Percentiles rank a stretch among this genome's conserved stretches.
phyloP scores from a whole-genome alignment of 2,888 invertebrate genomes.

The Darwinula stevensoni region DNA sequence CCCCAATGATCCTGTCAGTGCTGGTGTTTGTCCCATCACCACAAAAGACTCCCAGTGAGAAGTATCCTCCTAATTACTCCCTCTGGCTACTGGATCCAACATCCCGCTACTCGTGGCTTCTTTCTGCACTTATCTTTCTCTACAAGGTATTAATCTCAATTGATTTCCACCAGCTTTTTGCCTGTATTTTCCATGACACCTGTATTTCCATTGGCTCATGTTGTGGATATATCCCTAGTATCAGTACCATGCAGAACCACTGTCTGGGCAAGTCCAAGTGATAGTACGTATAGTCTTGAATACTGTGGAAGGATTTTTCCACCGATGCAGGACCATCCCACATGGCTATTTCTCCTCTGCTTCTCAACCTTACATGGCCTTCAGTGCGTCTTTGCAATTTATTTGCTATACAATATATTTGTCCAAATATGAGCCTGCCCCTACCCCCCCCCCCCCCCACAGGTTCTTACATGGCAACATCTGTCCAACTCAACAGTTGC shows the following conservation, averaged over 20 bases:
- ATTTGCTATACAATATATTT: no score
- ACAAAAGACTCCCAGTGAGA: conserved; percentile 20
- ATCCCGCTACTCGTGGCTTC: conserved; percentile 66
- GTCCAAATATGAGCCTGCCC: no score
- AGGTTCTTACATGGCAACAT: no score
- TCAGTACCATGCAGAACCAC: conserved; percentile 18
- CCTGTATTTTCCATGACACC: not conserved
- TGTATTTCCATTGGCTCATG: conserved; percentile 2
- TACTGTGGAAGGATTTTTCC: conserved; percentile 68
- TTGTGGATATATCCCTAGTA: no score
- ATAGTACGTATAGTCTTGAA: conserved; percentile 66
- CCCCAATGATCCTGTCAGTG: conserved; percentile 49
- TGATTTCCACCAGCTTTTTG: not conserved
- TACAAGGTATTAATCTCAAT: conserved; percentile 85
- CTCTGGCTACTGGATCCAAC: conserved; percentile 65
- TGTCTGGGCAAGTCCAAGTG: conserved; percentile 32
- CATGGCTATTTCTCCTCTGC: no score
- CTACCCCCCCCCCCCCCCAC: no score
- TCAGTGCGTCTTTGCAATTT: no score
- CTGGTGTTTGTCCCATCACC: conserved; percentile 58
- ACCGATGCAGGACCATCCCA: conserved; percentile 59
- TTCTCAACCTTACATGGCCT: no score
- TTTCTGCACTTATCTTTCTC: conserved; percentile 63
- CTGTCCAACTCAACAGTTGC: no score
- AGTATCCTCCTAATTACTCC: conserved; percentile 38